phyloP scores from a whole-genome alignment of 2,888 invertebrate species.

The Aricia artaxerxes region DNA sequence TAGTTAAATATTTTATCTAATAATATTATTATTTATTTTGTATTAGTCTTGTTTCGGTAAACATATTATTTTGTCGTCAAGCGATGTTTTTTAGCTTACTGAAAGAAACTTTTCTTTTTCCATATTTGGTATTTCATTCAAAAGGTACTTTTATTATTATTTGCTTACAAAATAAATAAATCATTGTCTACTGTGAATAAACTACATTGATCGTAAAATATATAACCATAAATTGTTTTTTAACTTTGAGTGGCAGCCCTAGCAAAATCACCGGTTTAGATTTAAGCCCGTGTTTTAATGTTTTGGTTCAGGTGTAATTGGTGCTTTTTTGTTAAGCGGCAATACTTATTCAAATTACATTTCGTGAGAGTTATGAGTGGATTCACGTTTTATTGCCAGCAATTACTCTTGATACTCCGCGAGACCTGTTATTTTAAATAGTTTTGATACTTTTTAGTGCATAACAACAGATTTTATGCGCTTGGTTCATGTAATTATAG shows the following conservation, averaged over 20 bases:
- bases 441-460: slow-evolving; percentile 10
- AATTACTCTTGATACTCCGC: neutral
- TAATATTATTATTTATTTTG: neutral
- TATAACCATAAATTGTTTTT: neutral
- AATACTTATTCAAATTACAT: slow-evolving; percentile 29
- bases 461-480: neutral
- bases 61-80: too few species aligned
- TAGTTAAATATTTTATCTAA: too few species aligned
- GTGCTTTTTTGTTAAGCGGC: slow-evolving; percentile 27
- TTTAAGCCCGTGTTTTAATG: slow-evolving; percentile 19
- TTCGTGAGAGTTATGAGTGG: slow-evolving; percentile 23
- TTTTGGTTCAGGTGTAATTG: slow-evolving; percentile 27
- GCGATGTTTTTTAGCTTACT: too few species aligned
- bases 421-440: slow-evolving; percentile 16
- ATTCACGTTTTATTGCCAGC: slow-evolving; percentile 14
- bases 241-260: neutral
- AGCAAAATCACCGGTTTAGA: slow-evolving; percentile 1
- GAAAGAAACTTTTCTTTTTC: too few species aligned
- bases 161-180: too few species aligned
- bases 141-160: too few species aligned
- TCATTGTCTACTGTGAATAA: too few species aligned
- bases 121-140: too few species aligned
- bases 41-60: neutral
- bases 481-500: neutral
- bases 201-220: too few species aligned